phyloP scores from a whole-genome alignment of 1,140 invertebrate species.

The Meteorus sp. region DNA sequence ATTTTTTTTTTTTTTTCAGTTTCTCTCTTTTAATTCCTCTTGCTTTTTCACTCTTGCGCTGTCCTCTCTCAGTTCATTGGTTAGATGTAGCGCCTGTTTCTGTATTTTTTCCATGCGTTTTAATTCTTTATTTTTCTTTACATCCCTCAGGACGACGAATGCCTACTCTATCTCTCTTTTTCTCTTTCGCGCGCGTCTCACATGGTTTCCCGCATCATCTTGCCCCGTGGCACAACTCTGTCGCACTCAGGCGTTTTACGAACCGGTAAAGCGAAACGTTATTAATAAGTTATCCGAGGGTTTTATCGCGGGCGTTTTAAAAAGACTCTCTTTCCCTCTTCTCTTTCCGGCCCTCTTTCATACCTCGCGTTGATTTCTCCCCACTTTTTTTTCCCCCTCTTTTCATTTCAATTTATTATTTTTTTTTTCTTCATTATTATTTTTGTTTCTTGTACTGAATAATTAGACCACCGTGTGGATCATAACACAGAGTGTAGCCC shows the following conservation, averaged over 20 bases:
- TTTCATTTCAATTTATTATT: too few relatives aligned
- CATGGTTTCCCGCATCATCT: background rate
- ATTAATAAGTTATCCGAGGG: conserved; percentile 20
- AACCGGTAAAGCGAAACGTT: conserved; percentile 18
- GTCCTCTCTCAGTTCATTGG: background rate
- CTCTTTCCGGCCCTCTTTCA: conserved; percentile 14
- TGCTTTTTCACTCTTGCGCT: background rate
- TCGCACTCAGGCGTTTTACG: conserved; percentile 21
- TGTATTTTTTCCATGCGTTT: background rate
- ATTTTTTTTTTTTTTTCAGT: background rate
- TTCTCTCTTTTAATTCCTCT: background rate
- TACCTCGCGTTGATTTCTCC: too few relatives aligned
- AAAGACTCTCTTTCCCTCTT: conserved; percentile 8
- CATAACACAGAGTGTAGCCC: background rate
- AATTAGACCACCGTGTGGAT: conserved; percentile 14
- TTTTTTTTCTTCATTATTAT: conserved; percentile 13
- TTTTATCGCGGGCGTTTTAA: conserved; percentile 17
- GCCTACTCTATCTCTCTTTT: background rate
- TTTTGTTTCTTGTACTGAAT: conserved; percentile 2
- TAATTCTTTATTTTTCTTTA: conserved; percentile 16
- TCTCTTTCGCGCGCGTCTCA: background rate
- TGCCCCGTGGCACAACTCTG: conserved; percentile 16
- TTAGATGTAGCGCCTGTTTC: background rate
- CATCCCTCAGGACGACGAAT: conserved; percentile 23
- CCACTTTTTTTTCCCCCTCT: too few relatives aligned